phyloP scores from a whole-genome alignment of 2,113 vertebrate genomes.

The Seriola dumerili region DNA sequence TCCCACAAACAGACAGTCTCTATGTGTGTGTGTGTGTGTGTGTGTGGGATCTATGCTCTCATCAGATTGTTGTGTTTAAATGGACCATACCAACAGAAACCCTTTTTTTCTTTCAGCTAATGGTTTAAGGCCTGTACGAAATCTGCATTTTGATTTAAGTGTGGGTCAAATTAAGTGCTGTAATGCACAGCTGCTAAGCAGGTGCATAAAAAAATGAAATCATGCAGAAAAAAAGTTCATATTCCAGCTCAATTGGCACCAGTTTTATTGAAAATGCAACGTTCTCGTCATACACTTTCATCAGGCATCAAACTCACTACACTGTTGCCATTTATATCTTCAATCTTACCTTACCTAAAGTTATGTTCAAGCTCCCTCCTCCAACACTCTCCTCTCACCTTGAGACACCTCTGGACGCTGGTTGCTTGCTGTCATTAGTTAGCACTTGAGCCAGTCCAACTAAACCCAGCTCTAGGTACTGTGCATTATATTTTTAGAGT shows the following conservation, averaged over 20 bases:
- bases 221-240: neutral
- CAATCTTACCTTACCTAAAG: too few relatives aligned
- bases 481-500: neutral
- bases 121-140: neutral
- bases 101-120: neutral
- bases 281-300: neutral
- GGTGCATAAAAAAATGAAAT: neutral
- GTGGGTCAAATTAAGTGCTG: neutral
- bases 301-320: neutral
- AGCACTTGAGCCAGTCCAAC: too few relatives aligned
- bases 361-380: neutral
- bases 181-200: neutral
- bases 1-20: constrained; percentile 11
- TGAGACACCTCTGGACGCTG: too few relatives aligned
- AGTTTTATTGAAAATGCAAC: neutral
- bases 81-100: neutral
- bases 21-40: constrained; percentile 18
- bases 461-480: neutral
- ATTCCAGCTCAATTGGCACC: neutral
- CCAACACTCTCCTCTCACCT: neutral
- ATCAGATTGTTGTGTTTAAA: neutral
- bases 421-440: too few relatives aligned
- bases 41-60: constrained; percentile 7
- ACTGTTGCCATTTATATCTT: too few relatives aligned
- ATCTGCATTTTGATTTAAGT: neutral